Evolutionary conservation across 2,797 vertebrate species (phyloP).

Genomic region (Lagorchestes hirsutus): DNA sequence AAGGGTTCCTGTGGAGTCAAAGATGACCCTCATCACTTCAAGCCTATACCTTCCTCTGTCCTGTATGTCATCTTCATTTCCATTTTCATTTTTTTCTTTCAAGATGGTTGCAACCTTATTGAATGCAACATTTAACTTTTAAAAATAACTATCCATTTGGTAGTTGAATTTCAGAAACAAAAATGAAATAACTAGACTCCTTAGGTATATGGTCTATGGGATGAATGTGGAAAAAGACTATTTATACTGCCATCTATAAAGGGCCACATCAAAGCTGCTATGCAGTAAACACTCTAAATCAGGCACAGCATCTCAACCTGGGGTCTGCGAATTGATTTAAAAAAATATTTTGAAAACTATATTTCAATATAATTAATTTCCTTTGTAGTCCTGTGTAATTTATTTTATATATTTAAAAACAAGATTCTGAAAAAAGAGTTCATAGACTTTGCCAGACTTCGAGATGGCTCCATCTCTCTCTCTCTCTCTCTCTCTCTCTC

Average conservation of each 20-base stretch:
- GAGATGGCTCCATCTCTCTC: not conserved
- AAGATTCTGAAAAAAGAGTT: not conserved
- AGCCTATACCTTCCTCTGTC: not conserved
- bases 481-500: no score
- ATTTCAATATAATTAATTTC: not conserved
- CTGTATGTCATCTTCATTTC: not conserved
- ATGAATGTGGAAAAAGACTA: not conserved
- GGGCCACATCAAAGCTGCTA: slow-evolving; percentile 38
- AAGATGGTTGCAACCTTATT: not conserved
- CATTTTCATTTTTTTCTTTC: not conserved
- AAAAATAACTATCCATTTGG: slow-evolving; percentile 17
- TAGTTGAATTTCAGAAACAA: slow-evolving; percentile 22
- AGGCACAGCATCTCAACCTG: not conserved
- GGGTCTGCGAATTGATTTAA: not conserved
- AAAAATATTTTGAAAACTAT: not conserved
- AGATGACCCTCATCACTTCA: not conserved
- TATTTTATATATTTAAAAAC: not conserved
- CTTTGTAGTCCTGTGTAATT: not conserved
- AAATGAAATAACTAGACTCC: not conserved
- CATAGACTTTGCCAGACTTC: not conserved
- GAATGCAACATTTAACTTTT: not conserved
- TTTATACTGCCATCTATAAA: not conserved
- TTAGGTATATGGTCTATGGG: not conserved
- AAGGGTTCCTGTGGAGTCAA: not conserved
- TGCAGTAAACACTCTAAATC: not conserved